Conservation (phyloP, 2,888 invertebrate genomes). For the Pandemis corylana region DNA sequence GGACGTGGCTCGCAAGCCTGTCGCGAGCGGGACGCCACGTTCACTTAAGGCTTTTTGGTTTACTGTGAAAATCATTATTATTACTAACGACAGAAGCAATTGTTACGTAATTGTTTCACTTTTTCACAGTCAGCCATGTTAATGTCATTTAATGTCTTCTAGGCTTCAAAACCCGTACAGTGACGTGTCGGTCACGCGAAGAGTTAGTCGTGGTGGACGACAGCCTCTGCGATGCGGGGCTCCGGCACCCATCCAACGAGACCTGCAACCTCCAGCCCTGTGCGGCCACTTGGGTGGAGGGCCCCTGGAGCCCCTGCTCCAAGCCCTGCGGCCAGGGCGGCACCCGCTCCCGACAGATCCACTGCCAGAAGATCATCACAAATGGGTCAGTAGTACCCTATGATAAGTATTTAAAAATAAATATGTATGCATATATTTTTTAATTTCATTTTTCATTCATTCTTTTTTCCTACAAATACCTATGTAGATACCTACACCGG, state of each 20-base stretch:
- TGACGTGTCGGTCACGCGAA: slow-evolving; percentile 91
- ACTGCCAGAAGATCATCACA: slow-evolving; percentile 91
- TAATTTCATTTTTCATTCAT: too few relatives aligned
- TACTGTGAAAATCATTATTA: too few relatives aligned
- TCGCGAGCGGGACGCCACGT: too few relatives aligned
- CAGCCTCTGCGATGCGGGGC: slow-evolving; percentile 90
- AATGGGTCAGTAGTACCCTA: slow-evolving; percentile 81
- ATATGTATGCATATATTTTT: too few relatives aligned
- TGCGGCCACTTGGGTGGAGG: slow-evolving; percentile 87
- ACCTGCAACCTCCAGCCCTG: slow-evolving; percentile 91
- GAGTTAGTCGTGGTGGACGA: slow-evolving; percentile 89
- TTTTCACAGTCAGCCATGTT: not conserved
- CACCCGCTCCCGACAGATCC: slow-evolving; percentile 88
- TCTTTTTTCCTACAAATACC: too few relatives aligned
- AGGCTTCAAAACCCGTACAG: slow-evolving; percentile 91
- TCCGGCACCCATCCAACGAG: slow-evolving; percentile 89
- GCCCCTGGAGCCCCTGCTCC: slow-evolving; percentile 93
- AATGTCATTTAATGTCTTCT: not conserved
- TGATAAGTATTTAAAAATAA: too few relatives aligned
- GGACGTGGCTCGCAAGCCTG: too few relatives aligned
- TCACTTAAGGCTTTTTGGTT: too few relatives aligned
- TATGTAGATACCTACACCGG: too few relatives aligned
- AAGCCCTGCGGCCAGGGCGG: slow-evolving; percentile 92
- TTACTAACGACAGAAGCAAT: too few relatives aligned
- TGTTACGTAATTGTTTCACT: too few relatives aligned